phyloP scores from a whole-genome alignment of 2,888 invertebrate genomes.

The Drosophila stalkeri region DNA sequence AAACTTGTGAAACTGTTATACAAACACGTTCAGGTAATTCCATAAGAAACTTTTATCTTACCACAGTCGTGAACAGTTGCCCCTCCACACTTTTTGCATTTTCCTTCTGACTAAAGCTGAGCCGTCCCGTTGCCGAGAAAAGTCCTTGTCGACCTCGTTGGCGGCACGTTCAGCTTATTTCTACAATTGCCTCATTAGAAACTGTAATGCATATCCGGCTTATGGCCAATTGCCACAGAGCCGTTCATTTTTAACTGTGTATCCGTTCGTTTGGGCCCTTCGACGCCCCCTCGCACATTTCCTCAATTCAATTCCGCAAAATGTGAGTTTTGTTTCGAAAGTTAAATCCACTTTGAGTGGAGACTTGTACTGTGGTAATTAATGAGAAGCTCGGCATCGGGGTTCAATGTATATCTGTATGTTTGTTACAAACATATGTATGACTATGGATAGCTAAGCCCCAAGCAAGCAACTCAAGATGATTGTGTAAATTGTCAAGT shows the following conservation, averaged over 20 bases:
- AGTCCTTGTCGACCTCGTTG: slow-evolving; percentile 35
- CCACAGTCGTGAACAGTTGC: slow-evolving; percentile 48
- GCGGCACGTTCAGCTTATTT: slow-evolving; percentile 69
- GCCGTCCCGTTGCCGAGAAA: slow-evolving; percentile 12
- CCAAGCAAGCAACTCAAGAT: slow-evolving; percentile 12
- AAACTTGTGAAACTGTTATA: slow-evolving; percentile 71
- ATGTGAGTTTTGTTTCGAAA: slow-evolving; percentile 30
- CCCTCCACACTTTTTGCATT: slow-evolving; percentile 20
- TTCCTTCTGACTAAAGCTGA: slow-evolving; percentile 9
- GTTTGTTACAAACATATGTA: slow-evolving; percentile 1
- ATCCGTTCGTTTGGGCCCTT: slow-evolving; percentile 18
- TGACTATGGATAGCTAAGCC: not conserved
- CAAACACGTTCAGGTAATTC: slow-evolving; percentile 73
- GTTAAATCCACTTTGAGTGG: slow-evolving; percentile 26
- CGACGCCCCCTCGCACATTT: not conserved
- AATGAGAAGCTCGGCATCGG: slow-evolving; percentile 33
- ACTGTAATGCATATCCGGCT: slow-evolving; percentile 73
- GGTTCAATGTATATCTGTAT: slow-evolving; percentile 8
- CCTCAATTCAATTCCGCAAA: slow-evolving; percentile 22
- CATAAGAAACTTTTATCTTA: slow-evolving; percentile 73
- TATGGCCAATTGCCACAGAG: slow-evolving; percentile 64
- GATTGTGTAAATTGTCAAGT: slow-evolving; percentile 24
- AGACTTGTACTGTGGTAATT: slow-evolving; percentile 46
- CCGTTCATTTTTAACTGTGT: slow-evolving; percentile 49
- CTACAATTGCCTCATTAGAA: slow-evolving; percentile 74